Conservation (phyloP, 1,140 invertebrate species). For the Pseudomyrmex cubaensis region DNA sequence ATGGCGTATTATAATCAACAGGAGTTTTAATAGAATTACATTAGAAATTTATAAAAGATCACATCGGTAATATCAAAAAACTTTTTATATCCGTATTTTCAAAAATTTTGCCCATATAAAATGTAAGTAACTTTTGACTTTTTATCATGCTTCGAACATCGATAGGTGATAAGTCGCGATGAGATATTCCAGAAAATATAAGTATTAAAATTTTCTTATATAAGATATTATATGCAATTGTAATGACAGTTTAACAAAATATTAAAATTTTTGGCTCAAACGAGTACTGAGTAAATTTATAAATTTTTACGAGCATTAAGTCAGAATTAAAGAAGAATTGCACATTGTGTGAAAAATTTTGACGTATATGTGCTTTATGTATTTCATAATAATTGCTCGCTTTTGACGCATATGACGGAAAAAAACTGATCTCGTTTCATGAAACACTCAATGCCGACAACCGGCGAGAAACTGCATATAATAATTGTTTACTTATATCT, state of each 20-base stretch:
- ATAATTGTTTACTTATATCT: background rate
- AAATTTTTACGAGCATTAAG: too few relatives aligned
- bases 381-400: background rate
- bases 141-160: too few relatives aligned
- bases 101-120: too few relatives aligned
- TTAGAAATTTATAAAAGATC: background rate
- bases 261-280: too few relatives aligned
- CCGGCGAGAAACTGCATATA: background rate
- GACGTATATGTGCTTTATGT: background rate
- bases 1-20: background rate
- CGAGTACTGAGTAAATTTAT: too few relatives aligned
- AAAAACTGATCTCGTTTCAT: background rate
- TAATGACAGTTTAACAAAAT: too few relatives aligned
- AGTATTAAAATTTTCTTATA: too few relatives aligned
- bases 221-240: too few relatives aligned
- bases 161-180: too few relatives aligned
- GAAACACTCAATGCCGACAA: background rate
- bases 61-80: background rate
- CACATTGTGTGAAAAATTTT: background rate
- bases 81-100: background rate
- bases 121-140: too few relatives aligned
- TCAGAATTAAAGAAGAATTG: too few relatives aligned
- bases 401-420: background rate
- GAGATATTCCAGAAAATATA: too few relatives aligned
- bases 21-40: background rate